Conservation (phyloP, 2,888 invertebrate genomes). For the Lasioglossum pauxillum region DNA sequence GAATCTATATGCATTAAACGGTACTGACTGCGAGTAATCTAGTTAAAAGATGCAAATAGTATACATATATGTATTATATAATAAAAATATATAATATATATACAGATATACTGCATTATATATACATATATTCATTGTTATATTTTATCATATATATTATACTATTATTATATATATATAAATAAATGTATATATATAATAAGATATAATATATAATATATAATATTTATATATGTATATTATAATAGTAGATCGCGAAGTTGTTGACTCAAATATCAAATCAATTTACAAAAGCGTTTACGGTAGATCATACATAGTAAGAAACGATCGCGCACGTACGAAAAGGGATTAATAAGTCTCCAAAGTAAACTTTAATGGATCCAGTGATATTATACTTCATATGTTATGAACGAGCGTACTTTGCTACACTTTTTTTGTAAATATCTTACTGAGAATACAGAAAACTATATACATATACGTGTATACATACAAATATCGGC, state of each 20-base stretch:
- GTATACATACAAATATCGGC: conserved; percentile 28
- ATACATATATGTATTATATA: conserved; percentile 1
- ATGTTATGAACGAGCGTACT: conserved; percentile 54
- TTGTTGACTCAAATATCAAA: conserved; percentile 52
- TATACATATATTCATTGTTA: background rate
- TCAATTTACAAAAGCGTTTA: conserved; percentile 52
- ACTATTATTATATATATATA: background rate
- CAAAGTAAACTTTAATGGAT: conserved; percentile 35
- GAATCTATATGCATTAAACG: conserved; percentile 30
- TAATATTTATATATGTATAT: background rate
- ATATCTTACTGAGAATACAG: conserved; percentile 56
- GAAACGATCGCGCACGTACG: conserved; percentile 36
- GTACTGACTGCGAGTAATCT: conserved; percentile 24
- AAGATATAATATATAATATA: background rate
- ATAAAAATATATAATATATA: background rate
- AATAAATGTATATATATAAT: background rate
- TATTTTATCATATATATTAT: background rate
- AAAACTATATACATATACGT: conserved; percentile 27
- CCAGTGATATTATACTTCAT: conserved; percentile 61
- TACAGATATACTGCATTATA: background rate
- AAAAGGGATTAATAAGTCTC: conserved; percentile 41
- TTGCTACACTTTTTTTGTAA: conserved; percentile 66
- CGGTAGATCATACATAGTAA: conserved; percentile 36
- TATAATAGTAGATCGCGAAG: conserved; percentile 30
- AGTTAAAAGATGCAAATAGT: conserved; percentile 20